Evolutionary conservation across 2,888 invertebrate genomes (phyloP), one percentile per base, ranked within the genome.

Genomic region (Bedellia somnulentella): DNA sequence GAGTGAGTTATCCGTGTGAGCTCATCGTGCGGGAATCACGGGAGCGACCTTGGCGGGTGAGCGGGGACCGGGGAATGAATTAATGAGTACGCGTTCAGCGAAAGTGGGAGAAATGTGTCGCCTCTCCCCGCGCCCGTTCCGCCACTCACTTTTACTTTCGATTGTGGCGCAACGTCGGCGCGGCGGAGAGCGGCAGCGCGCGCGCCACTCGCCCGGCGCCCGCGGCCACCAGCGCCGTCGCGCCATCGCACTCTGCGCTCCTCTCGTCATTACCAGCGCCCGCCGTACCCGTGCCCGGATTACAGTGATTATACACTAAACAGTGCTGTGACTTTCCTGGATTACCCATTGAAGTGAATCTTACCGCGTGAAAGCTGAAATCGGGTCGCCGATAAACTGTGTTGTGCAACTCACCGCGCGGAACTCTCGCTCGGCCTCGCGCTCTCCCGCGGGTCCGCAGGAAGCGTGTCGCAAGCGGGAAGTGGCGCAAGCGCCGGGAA

Each of bases 51-150:
- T 71, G 70, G 41, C 49, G 54, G 45, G 24, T 17, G 23, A 13
- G 30, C 16, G 5, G 18, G 18, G 5, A 9, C 18, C 18, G 26
- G 26, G 46, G 51, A 55, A 45, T 59, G 71, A 71, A 67, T 71
- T 70, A 71, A 67, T 42, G 52, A 61, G 17, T 15, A 23, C 15
- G 21, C 8, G 21, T 36, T 34, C 41, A 61, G 71, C 66, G 75
- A 73, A 73, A 76, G 73, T 76, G 73, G 76, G 71, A 75, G 73
- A 75, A 73, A 75, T 68, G 73, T 57, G 52, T 48, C 51, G 52
- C 53, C 36, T 41, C 41, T 44, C 67, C 59, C 64, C 60, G 62
- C 62, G 63, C 61, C 64, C 66, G 57, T 26, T 17, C 30, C 29
- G 29, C 66, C 62, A 53, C 61, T 70, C 61, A 75, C 71, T 71